phyloP scores from a whole-genome alignment of 2,888 invertebrate species.

The Tanypteryx hageni region DNA sequence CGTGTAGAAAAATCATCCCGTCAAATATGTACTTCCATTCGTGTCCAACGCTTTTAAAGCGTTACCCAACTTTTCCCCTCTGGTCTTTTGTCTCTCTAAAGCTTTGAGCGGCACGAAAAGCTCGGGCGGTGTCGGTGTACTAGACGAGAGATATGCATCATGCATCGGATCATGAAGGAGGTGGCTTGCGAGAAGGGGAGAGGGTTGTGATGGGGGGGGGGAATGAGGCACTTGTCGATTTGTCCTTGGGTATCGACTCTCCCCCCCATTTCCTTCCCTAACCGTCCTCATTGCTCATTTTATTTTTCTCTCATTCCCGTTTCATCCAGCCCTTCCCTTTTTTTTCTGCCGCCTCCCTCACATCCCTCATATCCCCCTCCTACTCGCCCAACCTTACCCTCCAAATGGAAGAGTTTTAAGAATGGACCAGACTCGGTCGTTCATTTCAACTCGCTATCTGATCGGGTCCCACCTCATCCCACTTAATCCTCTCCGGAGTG shows the following conservation, averaged over 20 bases:
- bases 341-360: background rate
- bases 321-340: too few relatives aligned
- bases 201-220: background rate
- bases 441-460: slow-evolving; percentile 39
- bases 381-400: background rate
- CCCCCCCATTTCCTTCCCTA: background rate
- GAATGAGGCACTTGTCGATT: slow-evolving; percentile 17
- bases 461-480: slow-evolving; percentile 12
- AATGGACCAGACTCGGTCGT: slow-evolving; percentile 53
- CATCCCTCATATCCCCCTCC: background rate
- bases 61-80: background rate
- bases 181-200: background rate
- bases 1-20: background rate
- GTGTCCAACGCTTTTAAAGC: background rate
- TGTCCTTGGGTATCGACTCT: background rate
- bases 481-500: slow-evolving; percentile 47
- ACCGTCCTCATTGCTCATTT: background rate
- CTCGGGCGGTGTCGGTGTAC: background rate
- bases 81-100: background rate
- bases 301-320: background rate
- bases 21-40: background rate
- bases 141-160: background rate
- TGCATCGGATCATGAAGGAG: background rate
- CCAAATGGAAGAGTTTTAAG: slow-evolving; percentile 45
- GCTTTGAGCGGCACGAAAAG: slow-evolving; percentile 1